Evolutionary conservation across 1,140 invertebrate genomes (phyloP).

Genomic region (Lucilia sericata): DNA sequence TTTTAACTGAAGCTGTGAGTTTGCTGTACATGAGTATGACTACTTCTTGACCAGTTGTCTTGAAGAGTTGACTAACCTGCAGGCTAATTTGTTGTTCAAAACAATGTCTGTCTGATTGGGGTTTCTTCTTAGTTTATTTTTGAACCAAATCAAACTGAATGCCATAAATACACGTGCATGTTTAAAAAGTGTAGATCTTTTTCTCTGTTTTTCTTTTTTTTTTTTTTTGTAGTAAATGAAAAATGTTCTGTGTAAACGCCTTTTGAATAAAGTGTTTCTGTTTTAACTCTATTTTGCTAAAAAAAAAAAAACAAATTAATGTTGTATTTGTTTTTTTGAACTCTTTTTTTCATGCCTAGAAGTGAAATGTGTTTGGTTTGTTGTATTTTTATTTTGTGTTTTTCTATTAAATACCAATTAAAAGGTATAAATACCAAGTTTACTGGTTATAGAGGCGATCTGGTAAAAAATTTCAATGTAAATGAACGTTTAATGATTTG

Average conservation of each 20-base stretch:
- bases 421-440: no score
- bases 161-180: slow-evolving; percentile 27
- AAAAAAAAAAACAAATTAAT: background rate
- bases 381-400: background rate
- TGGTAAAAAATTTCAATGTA: background rate
- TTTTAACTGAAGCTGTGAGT: background rate
- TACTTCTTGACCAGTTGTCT: background rate
- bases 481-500: background rate
- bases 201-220: background rate
- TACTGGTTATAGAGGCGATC: no score
- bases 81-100: slow-evolving; percentile 22
- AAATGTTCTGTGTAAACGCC: slow-evolving; percentile 12
- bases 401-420: background rate
- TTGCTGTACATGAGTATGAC: background rate
- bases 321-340: background rate
- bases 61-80: slow-evolving; percentile 18
- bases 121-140: background rate
- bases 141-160: background rate
- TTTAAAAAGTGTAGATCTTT: background rate
- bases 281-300: background rate
- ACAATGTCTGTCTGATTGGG: background rate
- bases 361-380: background rate
- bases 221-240: background rate
- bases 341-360: background rate
- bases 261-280: background rate